Base-by-base conservation (phyloP, 2,113 vertebrate genomes). In the Struthidea cinerea region DNA sequence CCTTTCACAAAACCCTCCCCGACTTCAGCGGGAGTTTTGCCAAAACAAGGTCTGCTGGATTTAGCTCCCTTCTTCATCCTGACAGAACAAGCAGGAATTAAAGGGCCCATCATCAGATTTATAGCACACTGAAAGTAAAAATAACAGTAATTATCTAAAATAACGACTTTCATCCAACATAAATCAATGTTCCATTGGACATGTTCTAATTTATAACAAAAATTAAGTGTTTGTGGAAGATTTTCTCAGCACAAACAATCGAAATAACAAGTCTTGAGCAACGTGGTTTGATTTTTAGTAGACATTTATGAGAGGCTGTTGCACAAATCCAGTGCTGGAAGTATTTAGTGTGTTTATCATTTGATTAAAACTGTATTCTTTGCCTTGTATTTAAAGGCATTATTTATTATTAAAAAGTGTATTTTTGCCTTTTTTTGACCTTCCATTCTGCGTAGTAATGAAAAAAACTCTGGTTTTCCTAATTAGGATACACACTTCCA, bases 1-100 rank as follows among this genome's bases (percentile, higher is more conserved):
- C 47, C 67, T 93, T 74, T 42, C 76, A 81, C 94, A 78, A 92
- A 96, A 56, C 53, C 89, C 87, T 78, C 44, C 8, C 83, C 63
- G 93, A 71, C 92, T 96, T 95, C 76, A 68, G 86, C 60, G 90
- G 96, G 96, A 94, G 80, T 71, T 92, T 90, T 89, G 96, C 94
- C 96, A 96, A 74, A 86, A 70, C 68, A 47, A 95, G 94, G 85
- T 95, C 92, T 94, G 90, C 83, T 96, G 88, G 88, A 95, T 93
- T 95, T 87, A 96, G 92, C 88, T 67, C 65, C 13, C 16, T 84
- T 96, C 96, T 80, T 95, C 90, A 64, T 90, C 76, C 83, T 64
- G 88, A 53, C 47, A 78, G 83, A 89, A 78, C 59, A 33, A 75
- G 88, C 65, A 64, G 93, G 56, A 95, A 94, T 93, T 97, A 96